Conservation (phyloP, 92 coral and sea anemone genomes). For the Parazoanthus swiftii region DNA sequence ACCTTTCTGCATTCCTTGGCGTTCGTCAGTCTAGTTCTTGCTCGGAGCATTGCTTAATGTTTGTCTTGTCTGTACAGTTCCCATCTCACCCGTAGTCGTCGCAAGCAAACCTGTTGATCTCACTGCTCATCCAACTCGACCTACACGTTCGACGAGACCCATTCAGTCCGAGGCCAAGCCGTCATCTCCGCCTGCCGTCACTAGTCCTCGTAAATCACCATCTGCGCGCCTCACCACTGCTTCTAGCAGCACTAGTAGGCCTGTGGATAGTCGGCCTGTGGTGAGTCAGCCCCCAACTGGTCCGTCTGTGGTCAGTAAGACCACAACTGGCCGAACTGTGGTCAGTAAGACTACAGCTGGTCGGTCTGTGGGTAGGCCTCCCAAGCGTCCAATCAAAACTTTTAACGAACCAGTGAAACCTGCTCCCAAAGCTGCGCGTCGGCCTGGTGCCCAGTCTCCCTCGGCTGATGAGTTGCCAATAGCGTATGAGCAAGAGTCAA, state of each 20-base stretch:
- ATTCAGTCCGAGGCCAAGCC: conserved; percentile 10
- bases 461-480: not conserved
- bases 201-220: not conserved
- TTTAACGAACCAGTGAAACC: not conserved
- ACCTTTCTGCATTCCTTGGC: too few relatives aligned
- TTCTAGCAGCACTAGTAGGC: too few relatives aligned
- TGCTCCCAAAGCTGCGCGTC: not conserved
- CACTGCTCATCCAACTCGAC: not conserved
- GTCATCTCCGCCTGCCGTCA: not conserved
- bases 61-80: not conserved
- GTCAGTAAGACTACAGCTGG: not conserved
- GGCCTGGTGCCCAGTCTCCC: conserved; percentile 3
- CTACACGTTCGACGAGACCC: not conserved
- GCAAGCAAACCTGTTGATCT: not conserved
- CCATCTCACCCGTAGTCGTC: not conserved
- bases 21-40: too few relatives aligned
- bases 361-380: not conserved
- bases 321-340: not conserved
- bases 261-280: not conserved
- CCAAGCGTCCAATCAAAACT: not conserved
- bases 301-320: not conserved
- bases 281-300: not conserved
- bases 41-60: not conserved
- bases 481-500: not conserved
- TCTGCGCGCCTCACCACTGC: too few relatives aligned